Conservation (phyloP, 2,888 invertebrate species). For the Mesorhabditis spiculigera region DNA sequence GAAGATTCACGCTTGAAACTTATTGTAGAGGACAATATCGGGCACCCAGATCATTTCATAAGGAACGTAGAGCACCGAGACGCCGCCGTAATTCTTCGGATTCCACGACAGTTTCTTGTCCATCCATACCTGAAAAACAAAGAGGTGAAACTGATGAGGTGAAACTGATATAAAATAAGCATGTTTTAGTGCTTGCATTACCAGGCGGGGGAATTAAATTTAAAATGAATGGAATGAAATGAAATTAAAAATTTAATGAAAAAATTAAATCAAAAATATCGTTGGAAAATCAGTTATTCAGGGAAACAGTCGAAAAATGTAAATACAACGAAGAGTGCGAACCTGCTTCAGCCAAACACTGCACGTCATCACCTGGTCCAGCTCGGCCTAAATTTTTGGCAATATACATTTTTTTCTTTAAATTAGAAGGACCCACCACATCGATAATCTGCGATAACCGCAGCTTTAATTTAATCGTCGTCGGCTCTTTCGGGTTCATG, state of each 20-base stretch:
- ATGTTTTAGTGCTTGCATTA: background rate
- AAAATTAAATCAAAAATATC: background rate
- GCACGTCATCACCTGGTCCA: conserved; percentile 57
- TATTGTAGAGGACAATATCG: conserved; percentile 60
- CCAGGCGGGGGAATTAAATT: background rate
- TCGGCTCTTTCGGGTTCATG: conserved; percentile 31
- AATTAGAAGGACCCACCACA: conserved; percentile 59
- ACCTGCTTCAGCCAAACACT: conserved; percentile 55
- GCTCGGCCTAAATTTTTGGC: conserved; percentile 48
- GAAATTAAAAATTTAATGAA: background rate
- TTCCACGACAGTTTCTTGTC: conserved; percentile 62
- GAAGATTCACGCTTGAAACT: background rate
- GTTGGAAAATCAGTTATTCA: background rate
- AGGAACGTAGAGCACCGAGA: conserved; percentile 62
- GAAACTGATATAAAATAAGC: no score
- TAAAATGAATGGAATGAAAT: no score
- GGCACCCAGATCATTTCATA: conserved; percentile 63
- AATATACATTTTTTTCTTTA: background rate
- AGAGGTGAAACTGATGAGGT: background rate
- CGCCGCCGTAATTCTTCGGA: conserved; percentile 61
- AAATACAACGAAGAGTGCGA: background rate
- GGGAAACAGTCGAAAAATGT: no score
- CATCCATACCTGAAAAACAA: conserved; percentile 35
- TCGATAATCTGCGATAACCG: conserved; percentile 64
- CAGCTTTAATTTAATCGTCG: conserved; percentile 44